Evolutionary conservation across 2,113 vertebrate genomes (phyloP).

Genomic region (Potamarius usumacintae): DNA sequence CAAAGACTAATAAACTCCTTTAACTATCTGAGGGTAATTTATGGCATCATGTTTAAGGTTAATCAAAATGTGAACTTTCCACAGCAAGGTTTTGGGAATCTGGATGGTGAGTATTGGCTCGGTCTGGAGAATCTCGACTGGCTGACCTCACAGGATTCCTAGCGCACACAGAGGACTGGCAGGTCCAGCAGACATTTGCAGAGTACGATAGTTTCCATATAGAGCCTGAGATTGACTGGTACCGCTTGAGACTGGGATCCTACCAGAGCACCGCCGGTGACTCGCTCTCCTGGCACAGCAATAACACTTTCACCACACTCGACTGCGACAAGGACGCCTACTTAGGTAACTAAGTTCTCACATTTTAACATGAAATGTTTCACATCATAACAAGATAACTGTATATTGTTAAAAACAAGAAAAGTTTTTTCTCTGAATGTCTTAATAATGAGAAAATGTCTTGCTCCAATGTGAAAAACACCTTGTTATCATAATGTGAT

Average conservation of each 20-base stretch:
- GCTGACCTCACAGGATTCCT: constrained; percentile 77
- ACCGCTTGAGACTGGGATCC: constrained; percentile 82
- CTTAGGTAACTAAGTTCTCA: constrained; percentile 67
- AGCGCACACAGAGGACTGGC: constrained; percentile 86
- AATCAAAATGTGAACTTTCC: not conserved
- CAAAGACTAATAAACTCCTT: too few species aligned
- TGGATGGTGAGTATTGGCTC: constrained; percentile 89
- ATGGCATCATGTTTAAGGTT: not conserved
- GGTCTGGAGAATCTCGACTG: constrained; percentile 83
- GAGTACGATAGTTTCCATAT: constrained; percentile 82
- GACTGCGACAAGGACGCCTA: constrained; percentile 85
- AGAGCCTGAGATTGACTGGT: constrained; percentile 84
- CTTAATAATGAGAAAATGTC: too few species aligned
- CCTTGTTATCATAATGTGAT: too few species aligned
- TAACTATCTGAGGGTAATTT: not conserved
- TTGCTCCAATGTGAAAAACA: too few species aligned
- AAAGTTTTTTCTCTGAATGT: too few species aligned
- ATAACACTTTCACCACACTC: constrained; percentile 88
- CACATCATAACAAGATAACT: too few species aligned
- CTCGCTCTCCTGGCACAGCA: constrained; percentile 88
- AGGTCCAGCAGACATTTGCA: constrained; percentile 77
- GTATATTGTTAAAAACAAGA: too few species aligned
- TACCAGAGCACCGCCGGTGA: constrained; percentile 85
- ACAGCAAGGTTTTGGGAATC: constrained; percentile 85
- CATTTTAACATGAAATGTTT: too few species aligned